These are phyloP conservation scores for Natator depressus DNA, from an alignment of 2,113 vertebrate genomes.

Conservation along the genomic window DNA sequence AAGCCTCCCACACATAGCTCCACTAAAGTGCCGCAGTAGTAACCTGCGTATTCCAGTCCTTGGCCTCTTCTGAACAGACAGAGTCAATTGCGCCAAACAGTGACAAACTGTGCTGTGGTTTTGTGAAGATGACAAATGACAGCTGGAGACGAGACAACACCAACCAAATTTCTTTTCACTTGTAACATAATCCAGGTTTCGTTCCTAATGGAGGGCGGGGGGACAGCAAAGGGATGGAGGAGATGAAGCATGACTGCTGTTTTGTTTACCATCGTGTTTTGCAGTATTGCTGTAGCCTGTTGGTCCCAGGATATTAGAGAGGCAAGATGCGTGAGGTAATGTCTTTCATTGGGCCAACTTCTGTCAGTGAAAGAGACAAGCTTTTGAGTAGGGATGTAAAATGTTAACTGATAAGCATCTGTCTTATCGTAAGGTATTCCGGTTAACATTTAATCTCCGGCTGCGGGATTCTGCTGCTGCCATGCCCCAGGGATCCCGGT, in stretches of 20 bases:
- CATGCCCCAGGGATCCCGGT: too few species aligned
- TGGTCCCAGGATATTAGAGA: background rate
- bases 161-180: conserved; percentile 55
- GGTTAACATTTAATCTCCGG: too few species aligned
- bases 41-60: conserved; percentile 29
- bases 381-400: background rate
- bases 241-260: conserved; percentile 26
- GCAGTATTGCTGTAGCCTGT: background rate
- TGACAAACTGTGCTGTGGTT: conserved; percentile 23
- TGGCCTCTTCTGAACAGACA: conserved; percentile 14
- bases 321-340: background rate
- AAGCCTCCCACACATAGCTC: background rate
- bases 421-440: too few species aligned
- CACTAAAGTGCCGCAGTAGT: background rate
- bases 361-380: background rate
- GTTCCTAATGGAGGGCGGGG: conserved; percentile 13
- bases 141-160: conserved; percentile 43
- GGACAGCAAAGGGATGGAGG: background rate
- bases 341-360: background rate
- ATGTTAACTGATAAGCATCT: too few species aligned
- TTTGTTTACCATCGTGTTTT: conserved; percentile 47
- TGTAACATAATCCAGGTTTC: conserved; percentile 47
- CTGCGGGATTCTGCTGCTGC: too few species aligned
- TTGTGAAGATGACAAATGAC: conserved; percentile 30
- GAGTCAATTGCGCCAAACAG: background rate